phyloP scores from a whole-genome alignment of 1,140 invertebrate genomes.

The Adoxophyes honmai region DNA sequence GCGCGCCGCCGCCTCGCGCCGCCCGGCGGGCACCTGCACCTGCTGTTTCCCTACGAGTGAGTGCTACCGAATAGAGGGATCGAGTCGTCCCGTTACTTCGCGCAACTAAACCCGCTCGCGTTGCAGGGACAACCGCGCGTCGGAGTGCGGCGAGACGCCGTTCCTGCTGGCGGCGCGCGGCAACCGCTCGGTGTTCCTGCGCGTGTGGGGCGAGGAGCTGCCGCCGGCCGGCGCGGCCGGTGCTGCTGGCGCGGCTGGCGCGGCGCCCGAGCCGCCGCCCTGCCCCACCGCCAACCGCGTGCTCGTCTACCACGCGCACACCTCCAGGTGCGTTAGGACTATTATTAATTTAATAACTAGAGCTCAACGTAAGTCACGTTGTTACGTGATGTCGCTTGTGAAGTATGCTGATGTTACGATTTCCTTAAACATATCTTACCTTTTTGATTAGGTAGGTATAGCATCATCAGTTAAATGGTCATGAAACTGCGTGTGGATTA shows the following conservation, averaged over 20 bases:
- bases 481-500: no score
- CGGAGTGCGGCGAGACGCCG: constrained; percentile 84
- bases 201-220: constrained; percentile 82
- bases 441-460: no score
- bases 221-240: constrained; percentile 11
- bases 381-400: no score
- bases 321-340: constrained; percentile 69
- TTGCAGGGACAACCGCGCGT: constrained; percentile 61
- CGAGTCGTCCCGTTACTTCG: no score
- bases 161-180: constrained; percentile 86
- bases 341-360: no score
- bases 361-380: no score
- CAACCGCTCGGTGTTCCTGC: constrained; percentile 85
- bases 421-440: no score
- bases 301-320: constrained; percentile 81
- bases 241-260: constrained; percentile 23
- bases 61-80: background rate
- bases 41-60: constrained; percentile 78
- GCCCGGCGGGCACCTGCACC: constrained; percentile 79
- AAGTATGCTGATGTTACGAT: no score
- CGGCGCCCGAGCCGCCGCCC: constrained; percentile 74
- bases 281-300: constrained; percentile 81
- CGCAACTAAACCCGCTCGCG: background rate
- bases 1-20: constrained; percentile 76
- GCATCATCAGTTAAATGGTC: no score